phyloP scores from a whole-genome alignment of 2,888 invertebrate species.

The Vannuccia rotundouncinata region DNA sequence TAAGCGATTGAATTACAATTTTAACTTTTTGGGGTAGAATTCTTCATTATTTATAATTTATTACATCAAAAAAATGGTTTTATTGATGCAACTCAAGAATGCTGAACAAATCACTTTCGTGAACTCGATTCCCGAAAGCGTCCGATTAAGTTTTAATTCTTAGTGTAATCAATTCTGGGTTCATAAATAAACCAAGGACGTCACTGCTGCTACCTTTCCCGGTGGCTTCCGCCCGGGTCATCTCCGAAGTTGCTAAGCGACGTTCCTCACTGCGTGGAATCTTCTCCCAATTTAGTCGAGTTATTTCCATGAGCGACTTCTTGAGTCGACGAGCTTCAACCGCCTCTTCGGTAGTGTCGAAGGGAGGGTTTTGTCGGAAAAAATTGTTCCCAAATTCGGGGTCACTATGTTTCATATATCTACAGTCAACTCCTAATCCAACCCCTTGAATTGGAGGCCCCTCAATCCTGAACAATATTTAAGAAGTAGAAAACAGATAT shows the following conservation, averaged over 20 bases:
- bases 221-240: neutral
- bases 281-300: slow-evolving; percentile 51
- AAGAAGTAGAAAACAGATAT: no score
- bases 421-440: neutral
- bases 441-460: slow-evolving; percentile 45
- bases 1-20: no score
- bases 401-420: neutral
- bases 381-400: slow-evolving; percentile 48
- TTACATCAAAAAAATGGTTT: no score
- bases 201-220: neutral
- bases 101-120: no score
- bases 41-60: no score
- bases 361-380: slow-evolving; percentile 44
- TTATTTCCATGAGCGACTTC: slow-evolving; percentile 49
- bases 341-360: slow-evolving; percentile 49
- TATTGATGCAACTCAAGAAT: no score
- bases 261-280: slow-evolving; percentile 47
- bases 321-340: slow-evolving; percentile 46
- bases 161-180: neutral
- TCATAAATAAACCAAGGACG: neutral
- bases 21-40: no score
- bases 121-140: no score
- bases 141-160: neutral
- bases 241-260: slow-evolving; percentile 43
- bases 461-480: no score